Base-by-base conservation (phyloP, 2,888 invertebrate genomes). In the Brachypalpus laphriformis region DNA sequence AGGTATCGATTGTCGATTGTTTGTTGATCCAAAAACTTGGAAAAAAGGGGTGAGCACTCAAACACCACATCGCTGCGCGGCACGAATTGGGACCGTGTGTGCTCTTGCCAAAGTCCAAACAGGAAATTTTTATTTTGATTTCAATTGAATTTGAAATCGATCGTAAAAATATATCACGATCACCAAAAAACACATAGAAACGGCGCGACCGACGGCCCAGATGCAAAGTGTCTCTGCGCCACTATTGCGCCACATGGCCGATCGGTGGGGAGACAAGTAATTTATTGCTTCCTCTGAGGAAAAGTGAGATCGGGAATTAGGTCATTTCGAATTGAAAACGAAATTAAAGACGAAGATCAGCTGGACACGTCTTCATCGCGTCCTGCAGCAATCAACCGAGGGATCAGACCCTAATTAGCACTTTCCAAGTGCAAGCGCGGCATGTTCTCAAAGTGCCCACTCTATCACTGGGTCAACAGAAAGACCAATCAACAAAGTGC, bases 371-470 rank as follows among this genome's bases (percentile, higher is more conserved):
- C 66, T 59, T 49, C 6, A 16, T 18, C 45, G 9, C 9, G n/a
- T n/a, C 9, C 18, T 4, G 2, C 6, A 25, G n/a, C 57, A 31
- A 49, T 37, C 70, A 70, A 68, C 20, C 31, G 34, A 51, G 47
- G 77, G 61, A 61, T 70, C 51, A 70, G 68, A 49, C 78, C 78
- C 74, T 78, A 83, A 83, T 83, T 83, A 83, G 83, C 83, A 83
- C 83, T 65, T 78, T 31, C 56, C 45, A 66, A 74, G 68, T 68
- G 63, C 70, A 56, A 47, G 78, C 78, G 82, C 82, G 83, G 83
- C 74, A 28, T 14, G n/a, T 65, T 45, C 70, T 20, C 63, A 81
- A 78, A 76, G 63, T 70, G 31, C 68, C 71, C 71, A 61, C 71
- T 76, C 76, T 45, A 66, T 82, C 71, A 65, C 47, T 78, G 34